A percentile compares a stretch with the other conserved stretches of the same genome.
These are phyloP conservation scores for Rhopilema esculentum DNA, from an alignment of 30 jellyfish, hydroid and myxozoan species.

Conservation along the genomic window DNA sequence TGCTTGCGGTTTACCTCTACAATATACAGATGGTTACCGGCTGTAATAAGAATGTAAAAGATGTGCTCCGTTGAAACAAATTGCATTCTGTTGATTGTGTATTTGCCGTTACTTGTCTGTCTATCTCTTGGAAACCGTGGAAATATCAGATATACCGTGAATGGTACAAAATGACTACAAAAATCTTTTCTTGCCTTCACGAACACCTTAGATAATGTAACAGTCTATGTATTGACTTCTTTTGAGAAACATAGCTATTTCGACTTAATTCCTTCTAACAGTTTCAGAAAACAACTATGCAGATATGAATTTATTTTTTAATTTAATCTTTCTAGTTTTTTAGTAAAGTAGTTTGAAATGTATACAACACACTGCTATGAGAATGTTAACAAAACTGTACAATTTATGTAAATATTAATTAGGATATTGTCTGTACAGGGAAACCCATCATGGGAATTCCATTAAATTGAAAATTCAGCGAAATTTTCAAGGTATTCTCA, in stretches of 20 bases:
- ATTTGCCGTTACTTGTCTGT: neutral
- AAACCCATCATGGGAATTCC: constrained; percentile 6
- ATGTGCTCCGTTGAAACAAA: constrained; percentile 10
- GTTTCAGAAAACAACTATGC: constrained; percentile 9
- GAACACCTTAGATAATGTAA: too few relatives aligned
- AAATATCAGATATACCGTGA: neutral
- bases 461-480: neutral
- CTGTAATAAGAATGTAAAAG: constrained; percentile 28
- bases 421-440: constrained; percentile 35
- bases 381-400: constrained; percentile 26
- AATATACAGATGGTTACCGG: constrained; percentile 67
- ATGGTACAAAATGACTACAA: neutral
- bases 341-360: constrained; percentile 30
- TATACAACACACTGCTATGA: constrained; percentile 1
- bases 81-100: neutral
- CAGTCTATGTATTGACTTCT: too few relatives aligned
- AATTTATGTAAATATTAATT: constrained; percentile 32
- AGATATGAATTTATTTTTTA: constrained; percentile 63
- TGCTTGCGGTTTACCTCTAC: constrained; percentile 69
- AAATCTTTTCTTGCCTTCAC: neutral
- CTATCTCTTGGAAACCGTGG: neutral
- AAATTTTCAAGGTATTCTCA: constrained; percentile 1
- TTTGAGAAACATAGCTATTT: too few relatives aligned
- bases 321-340: constrained; percentile 67
- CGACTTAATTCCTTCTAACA: neutral